Percentiles rank a stretch among this genome's conserved stretches.
phyloP scores from a whole-genome alignment of 2,888 invertebrate genomes.

The Sminthurides aquaticus region DNA sequence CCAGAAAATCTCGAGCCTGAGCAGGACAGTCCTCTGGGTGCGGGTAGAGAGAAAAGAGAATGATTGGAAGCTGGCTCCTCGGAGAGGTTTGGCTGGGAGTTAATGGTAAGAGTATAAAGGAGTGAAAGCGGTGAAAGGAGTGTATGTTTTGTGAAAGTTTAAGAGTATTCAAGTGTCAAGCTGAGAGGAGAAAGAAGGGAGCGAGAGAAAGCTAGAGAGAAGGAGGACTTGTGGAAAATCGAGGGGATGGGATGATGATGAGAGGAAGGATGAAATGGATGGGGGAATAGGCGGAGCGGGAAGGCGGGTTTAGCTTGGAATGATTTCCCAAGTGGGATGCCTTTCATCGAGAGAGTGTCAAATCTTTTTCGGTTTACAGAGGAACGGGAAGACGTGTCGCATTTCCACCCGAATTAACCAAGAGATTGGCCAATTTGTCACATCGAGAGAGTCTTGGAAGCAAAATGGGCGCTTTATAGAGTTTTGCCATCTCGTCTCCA shows the following conservation, averaged over 20 bases:
- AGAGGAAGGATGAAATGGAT: slow-evolving; percentile 12
- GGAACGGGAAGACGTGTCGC: slow-evolving; percentile 41
- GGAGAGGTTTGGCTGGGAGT: too few species aligned
- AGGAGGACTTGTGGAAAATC: not conserved
- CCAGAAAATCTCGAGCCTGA: too few species aligned
- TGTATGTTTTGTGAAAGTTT: not conserved
- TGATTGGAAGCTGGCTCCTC: too few species aligned
- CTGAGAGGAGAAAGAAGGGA: too few species aligned
- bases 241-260: not conserved
- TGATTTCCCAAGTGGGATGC: slow-evolving; percentile 43
- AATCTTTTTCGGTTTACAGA: slow-evolving; percentile 39
- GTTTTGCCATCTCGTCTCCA: slow-evolving; percentile 38
- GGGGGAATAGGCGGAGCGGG: slow-evolving; percentile 22
- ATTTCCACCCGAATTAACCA: slow-evolving; percentile 44
- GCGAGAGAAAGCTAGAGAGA: too few species aligned
- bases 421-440: slow-evolving; percentile 44
- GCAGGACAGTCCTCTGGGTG: too few species aligned
- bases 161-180: not conserved
- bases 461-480: slow-evolving; percentile 42
- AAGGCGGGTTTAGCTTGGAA: slow-evolving; percentile 32
- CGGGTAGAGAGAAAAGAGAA: too few species aligned
- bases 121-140: not conserved
- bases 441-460: slow-evolving; percentile 31
- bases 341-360: slow-evolving; percentile 42
- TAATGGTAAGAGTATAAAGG: too few species aligned